Conservation (phyloP, 2,797 vertebrate species). For the Gymnoscopelus microlampas region DNA sequence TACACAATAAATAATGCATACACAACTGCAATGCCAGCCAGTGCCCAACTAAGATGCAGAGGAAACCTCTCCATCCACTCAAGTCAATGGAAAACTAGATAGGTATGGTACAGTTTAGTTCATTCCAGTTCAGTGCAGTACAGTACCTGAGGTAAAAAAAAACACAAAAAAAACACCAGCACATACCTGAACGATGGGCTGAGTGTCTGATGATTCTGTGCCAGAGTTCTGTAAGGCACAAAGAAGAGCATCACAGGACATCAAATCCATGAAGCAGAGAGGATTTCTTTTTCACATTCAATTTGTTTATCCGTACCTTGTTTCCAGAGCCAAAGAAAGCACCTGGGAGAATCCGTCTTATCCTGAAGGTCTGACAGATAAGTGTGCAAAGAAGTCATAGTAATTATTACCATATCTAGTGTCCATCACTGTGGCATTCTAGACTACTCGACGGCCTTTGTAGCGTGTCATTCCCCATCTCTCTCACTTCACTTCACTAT, state of each 20-base stretch:
- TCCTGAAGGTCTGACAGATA: conserved; percentile 57
- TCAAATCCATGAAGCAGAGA: background rate
- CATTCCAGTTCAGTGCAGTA: background rate
- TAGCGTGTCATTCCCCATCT: too few species aligned
- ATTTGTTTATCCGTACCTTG: conserved; percentile 43
- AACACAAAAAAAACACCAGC: background rate
- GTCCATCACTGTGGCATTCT: too few species aligned
- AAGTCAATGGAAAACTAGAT: too few species aligned
- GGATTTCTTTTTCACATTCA: background rate
- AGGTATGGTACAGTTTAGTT: background rate
- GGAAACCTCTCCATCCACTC: too few species aligned
- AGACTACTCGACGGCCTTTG: too few species aligned
- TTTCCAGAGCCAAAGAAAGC: conserved; percentile 55
- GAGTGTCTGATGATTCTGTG: conserved; percentile 13
- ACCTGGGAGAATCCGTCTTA: conserved; percentile 67
- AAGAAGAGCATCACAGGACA: background rate
- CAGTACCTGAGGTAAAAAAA: background rate
- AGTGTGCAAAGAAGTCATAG: background rate
- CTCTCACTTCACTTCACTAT: too few species aligned
- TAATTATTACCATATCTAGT: background rate
- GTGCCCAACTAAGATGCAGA: too few species aligned
- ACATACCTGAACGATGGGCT: conserved; percentile 11
- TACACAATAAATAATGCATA: too few species aligned
- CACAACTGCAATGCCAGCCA: too few species aligned
- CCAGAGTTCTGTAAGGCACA: conserved; percentile 27